These are phyloP conservation scores for Lottia scabra DNA, from an alignment of 2,888 invertebrate species.

Conservation along the genomic window DNA sequence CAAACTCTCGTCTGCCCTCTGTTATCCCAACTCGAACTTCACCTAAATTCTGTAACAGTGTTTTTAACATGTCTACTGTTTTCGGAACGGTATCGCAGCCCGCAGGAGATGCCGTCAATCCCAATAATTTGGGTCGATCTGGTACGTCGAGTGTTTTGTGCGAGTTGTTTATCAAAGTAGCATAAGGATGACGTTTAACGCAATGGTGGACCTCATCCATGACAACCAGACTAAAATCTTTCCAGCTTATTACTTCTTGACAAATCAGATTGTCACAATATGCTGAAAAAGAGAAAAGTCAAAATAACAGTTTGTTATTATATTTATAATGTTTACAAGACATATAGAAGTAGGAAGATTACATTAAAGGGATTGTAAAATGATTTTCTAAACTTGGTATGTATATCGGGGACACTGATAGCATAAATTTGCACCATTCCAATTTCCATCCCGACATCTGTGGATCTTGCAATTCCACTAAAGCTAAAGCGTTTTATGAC, in stretches of 20 bases:
- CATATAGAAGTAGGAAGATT: too few species aligned
- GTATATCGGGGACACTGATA: too few species aligned
- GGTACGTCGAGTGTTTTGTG: slow-evolving; percentile 30
- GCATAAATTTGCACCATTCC: too few species aligned
- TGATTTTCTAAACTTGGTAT: too few species aligned
- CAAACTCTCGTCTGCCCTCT: slow-evolving; percentile 25
- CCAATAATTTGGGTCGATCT: slow-evolving; percentile 52
- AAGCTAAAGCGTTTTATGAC: too few species aligned
- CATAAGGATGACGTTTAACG: slow-evolving; percentile 59
- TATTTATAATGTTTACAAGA: too few species aligned
- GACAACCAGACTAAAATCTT: slow-evolving; percentile 55
- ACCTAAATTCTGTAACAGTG: slow-evolving; percentile 48
- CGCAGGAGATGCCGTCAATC: slow-evolving; percentile 63
- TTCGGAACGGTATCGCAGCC: slow-evolving; percentile 44
- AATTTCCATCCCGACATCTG: too few species aligned
- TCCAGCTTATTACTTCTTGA: slow-evolving; percentile 46
- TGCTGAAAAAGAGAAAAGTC: slow-evolving; percentile 40
- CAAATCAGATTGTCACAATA: slow-evolving; percentile 53
- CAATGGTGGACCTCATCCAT: slow-evolving; percentile 66
- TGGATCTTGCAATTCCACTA: too few species aligned
- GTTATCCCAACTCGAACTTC: slow-evolving; percentile 45
- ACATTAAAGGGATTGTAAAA: too few species aligned
- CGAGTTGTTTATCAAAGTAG: slow-evolving; percentile 39
- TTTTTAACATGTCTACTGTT: slow-evolving; percentile 49
- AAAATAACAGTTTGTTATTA: too few species aligned